phyloP scores from a whole-genome alignment of 2,888 invertebrate genomes.

The Lissonota sp. region DNA sequence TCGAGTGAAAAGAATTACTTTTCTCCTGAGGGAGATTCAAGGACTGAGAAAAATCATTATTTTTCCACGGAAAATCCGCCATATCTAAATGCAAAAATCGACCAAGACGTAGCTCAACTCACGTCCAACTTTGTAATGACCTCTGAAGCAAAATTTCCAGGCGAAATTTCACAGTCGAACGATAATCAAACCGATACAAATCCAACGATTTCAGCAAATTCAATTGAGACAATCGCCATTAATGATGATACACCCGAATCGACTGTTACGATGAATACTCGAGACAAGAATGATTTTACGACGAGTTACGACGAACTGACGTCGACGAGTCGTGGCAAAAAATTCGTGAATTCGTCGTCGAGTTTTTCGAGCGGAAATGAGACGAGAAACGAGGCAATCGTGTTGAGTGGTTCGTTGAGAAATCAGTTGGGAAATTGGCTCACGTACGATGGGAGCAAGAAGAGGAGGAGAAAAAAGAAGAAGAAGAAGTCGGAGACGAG shows the following conservation, averaged over 20 bases:
- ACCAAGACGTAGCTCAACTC: conserved; percentile 11
- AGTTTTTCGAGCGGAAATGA: conserved; percentile 55
- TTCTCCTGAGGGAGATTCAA: neutral
- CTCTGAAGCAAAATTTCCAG: neutral
- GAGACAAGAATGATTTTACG: conserved; percentile 17
- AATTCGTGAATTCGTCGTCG: conserved; percentile 41
- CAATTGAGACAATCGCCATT: neutral
- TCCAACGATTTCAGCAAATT: conserved; percentile 8
- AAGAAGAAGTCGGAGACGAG: conserved; percentile 11
- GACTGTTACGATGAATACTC: conserved; percentile 11
- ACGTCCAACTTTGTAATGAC: conserved; percentile 3
- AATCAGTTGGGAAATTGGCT: conserved; percentile 61
- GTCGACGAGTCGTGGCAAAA: conserved; percentile 29
- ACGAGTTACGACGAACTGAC: conserved; percentile 33
- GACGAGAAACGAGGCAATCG: conserved; percentile 48
- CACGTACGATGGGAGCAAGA: conserved; percentile 32
- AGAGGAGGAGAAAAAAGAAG: too few relatives aligned
- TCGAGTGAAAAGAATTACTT: neutral
- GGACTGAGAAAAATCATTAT: neutral
- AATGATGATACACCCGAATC: neutral
- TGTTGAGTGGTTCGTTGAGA: conserved; percentile 58
- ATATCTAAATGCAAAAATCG: conserved; percentile 10
- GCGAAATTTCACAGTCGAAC: neutral
- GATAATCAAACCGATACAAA: neutral
- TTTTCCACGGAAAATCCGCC: conserved; percentile 14